Evolutionary conservation across 2,113 vertebrate genomes (phyloP).

Genomic region (Beaufortia kweichowensis): DNA sequence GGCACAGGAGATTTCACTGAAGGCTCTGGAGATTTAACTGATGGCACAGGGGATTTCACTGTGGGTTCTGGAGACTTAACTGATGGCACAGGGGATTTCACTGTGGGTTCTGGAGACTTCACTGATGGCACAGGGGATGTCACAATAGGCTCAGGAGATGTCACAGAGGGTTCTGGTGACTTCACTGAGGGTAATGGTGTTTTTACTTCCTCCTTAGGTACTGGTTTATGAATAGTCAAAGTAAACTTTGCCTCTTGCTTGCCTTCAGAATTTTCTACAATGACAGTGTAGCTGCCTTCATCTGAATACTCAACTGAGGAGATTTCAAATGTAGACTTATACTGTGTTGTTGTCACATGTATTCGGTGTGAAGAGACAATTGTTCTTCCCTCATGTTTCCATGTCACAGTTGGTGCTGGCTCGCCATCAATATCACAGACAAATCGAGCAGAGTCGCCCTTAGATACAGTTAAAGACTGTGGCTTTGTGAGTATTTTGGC

Average conservation of each 20-base stretch:
- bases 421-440: conserved; percentile 93
- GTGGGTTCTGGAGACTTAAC: conserved; percentile 56
- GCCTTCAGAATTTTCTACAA: conserved; percentile 90
- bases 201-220: conserved; percentile 80
- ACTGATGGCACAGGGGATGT: conserved; percentile 80
- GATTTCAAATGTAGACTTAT: conserved; percentile 94
- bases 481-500: conserved; percentile 94
- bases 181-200: conserved; percentile 81
- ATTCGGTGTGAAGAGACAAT: conserved; percentile 79
- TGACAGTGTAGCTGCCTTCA: conserved; percentile 89
- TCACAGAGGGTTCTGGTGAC: conserved; percentile 70
- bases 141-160: conserved; percentile 76
- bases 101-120: conserved; percentile 56
- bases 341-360: conserved; percentile 85
- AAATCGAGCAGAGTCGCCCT: conserved; percentile 89
- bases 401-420: conserved; percentile 87
- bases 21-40: conserved; percentile 54
- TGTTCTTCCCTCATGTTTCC: conserved; percentile 77
- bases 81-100: conserved; percentile 41
- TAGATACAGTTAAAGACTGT: conserved; percentile 83
- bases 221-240: conserved; percentile 81
- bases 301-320: conserved; percentile 83
- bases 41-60: conserved; percentile 41
- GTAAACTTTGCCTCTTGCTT: conserved; percentile 90
- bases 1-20: conserved; percentile 51